Evolutionary conservation across 1,140 invertebrate genomes (phyloP).

Genomic region (Chrysopa pallens): DNA sequence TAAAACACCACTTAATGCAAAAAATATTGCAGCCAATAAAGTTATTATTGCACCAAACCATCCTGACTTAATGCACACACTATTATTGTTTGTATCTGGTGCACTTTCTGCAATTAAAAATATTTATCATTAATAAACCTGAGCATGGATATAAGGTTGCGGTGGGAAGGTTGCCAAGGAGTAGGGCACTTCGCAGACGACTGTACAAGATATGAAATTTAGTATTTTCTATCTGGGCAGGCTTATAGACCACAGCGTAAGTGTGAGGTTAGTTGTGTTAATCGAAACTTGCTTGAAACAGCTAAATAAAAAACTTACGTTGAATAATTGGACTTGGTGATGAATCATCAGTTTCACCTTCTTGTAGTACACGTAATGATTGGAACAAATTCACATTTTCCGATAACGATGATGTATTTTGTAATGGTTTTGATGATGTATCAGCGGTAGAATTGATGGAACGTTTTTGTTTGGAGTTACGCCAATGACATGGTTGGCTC

Average conservation of each 20-base stretch:
- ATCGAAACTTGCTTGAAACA: not conserved
- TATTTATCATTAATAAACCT: not conserved
- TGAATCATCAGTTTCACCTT: conserved; percentile 52
- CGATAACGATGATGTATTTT: conserved; percentile 32
- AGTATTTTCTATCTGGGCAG: not conserved
- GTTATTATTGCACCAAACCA: conserved; percentile 56
- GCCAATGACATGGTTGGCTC: conserved; percentile 86
- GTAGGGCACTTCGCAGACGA: too few relatives aligned
- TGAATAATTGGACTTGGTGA: conserved; percentile 19
- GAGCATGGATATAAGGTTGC: too few relatives aligned
- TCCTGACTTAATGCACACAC: conserved; percentile 57
- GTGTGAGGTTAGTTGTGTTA: not conserved
- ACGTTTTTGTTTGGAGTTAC: conserved; percentile 63
- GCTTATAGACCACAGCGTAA: not conserved
- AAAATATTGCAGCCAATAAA: conserved; percentile 43
- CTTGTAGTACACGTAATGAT: conserved; percentile 68
- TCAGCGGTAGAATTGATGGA: conserved; percentile 21
- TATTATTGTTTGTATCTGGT: conserved; percentile 25
- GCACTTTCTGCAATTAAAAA: conserved; percentile 15
- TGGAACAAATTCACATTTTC: conserved; percentile 83
- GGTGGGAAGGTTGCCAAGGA: too few relatives aligned
- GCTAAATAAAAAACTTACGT: conserved; percentile 12
- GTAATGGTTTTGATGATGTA: conserved; percentile 8
- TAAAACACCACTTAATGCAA: conserved; percentile 45
- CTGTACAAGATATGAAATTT: not conserved